These are phyloP conservation scores for Noctua fimbriata DNA, from an alignment of 2,888 invertebrate species.

Conservation along the genomic window DNA sequence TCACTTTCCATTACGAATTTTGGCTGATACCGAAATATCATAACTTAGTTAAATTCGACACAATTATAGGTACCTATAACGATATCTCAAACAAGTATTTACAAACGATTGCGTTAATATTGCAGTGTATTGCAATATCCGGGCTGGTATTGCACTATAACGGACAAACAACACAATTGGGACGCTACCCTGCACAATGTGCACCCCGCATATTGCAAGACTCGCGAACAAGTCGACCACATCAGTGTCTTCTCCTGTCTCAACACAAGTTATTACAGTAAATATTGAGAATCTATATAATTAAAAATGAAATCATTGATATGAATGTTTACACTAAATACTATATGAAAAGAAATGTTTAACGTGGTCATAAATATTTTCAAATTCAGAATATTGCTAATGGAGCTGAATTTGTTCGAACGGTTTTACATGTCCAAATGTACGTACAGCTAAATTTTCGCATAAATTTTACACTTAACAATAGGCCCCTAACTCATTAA, in stretches of 20 bases:
- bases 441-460: conserved; percentile 70
- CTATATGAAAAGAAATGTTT: conserved; percentile 55
- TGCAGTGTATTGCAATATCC: conserved; percentile 42
- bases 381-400: conserved; percentile 69
- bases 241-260: conserved; percentile 44
- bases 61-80: conserved; percentile 64
- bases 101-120: conserved; percentile 66
- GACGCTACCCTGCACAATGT: conserved; percentile 12
- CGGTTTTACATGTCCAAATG: conserved; percentile 78
- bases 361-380: conserved; percentile 53
- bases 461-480: conserved; percentile 78
- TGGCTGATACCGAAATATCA: conserved; percentile 66
- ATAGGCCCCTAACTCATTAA: conserved; percentile 81
- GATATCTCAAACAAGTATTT: conserved; percentile 66
- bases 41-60: conserved; percentile 69
- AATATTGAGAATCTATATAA: conserved; percentile 56
- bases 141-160: conserved; percentile 37
- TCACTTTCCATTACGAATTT: conserved; percentile 59
- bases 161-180: conserved; percentile 23
- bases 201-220: conserved; percentile 45
- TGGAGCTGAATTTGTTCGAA: conserved; percentile 65
- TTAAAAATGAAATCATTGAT: conserved; percentile 54
- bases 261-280: conserved; percentile 41
- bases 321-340: conserved; percentile 62
- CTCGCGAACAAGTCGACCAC: conserved; percentile 35